phyloP scores from a whole-genome alignment of 2,113 vertebrate species.

The Semicossyphus pulcher region DNA sequence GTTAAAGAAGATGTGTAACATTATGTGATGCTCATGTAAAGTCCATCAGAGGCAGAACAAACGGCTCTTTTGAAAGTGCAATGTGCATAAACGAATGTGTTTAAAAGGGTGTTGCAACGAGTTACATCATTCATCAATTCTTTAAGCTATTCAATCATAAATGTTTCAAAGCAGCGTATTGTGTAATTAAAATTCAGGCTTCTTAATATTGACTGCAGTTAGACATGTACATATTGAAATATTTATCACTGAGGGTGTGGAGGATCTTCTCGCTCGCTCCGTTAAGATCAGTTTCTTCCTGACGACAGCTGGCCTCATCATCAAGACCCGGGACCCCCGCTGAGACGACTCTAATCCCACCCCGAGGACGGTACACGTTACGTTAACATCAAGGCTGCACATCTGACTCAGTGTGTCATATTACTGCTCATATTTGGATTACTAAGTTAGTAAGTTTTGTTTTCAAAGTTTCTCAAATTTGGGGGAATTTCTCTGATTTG shows the following conservation, averaged over 20 bases:
- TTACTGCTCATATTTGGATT: neutral
- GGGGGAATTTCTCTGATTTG: too few relatives aligned
- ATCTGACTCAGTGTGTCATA: neutral
- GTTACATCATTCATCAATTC: conserved; percentile 20
- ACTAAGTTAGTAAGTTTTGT: too few relatives aligned
- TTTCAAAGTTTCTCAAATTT: too few relatives aligned
- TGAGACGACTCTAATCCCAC: neutral
- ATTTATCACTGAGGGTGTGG: neutral
- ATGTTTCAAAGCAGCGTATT: conserved; percentile 6
- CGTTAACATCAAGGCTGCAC: neutral
- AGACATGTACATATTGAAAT: neutral
- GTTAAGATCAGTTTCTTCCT: neutral
- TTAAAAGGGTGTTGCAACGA: conserved; percentile 13
- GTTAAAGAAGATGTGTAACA: too few relatives aligned
- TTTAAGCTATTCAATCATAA: neutral
- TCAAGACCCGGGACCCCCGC: neutral
- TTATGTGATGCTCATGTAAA: too few relatives aligned
- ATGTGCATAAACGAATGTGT: conserved; percentile 20
- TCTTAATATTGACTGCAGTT: neutral
- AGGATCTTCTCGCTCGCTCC: neutral
- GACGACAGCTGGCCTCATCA: neutral
- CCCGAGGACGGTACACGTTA: neutral
- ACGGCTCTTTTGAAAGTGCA: neutral
- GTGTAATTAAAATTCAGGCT: conserved; percentile 8
- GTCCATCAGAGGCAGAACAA: neutral